A percentile compares a stretch with the other conserved stretches of the same genome.
Conservation (phyloP, 2,888 invertebrate genomes). For the Troides aeacus region DNA sequence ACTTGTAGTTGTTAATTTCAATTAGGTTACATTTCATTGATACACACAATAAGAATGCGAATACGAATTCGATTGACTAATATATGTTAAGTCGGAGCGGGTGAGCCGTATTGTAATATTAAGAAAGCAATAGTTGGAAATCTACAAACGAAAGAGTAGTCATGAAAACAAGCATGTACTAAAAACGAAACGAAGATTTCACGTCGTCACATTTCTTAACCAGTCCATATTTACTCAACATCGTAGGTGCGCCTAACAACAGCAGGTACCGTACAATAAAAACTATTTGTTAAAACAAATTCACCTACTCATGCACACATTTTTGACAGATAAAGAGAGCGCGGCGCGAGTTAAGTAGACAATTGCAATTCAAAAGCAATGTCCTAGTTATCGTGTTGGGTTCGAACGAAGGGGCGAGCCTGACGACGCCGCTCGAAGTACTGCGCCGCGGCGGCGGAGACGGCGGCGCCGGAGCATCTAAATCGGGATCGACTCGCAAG, state of each 20-base stretch:
- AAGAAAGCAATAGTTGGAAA: too few relatives aligned
- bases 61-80: neutral
- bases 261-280: conserved; percentile 3
- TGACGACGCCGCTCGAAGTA: conserved; percentile 74
- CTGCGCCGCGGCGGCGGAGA: conserved; percentile 73
- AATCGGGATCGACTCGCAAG: conserved; percentile 78
- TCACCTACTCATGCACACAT: conserved; percentile 13
- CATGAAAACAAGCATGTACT: too few relatives aligned
- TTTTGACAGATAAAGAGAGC: conserved; percentile 26
- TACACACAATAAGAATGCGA: neutral
- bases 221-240: conserved; percentile 21
- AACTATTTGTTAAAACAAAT: conserved; percentile 13
- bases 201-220: conserved; percentile 23
- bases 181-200: too few relatives aligned
- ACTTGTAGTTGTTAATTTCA: neutral
- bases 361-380: conserved; percentile 50
- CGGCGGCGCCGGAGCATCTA: conserved; percentile 77
- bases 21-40: neutral
- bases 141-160: neutral
- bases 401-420: conserved; percentile 64
- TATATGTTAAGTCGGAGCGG: conserved; percentile 7
- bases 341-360: conserved; percentile 36
- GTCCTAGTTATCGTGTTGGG: conserved; percentile 47
- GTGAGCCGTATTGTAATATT: neutral
- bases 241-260: conserved; percentile 12